phyloP scores from a whole-genome alignment of 2,113 vertebrate genomes.

The Amphilophus citrinellus region DNA sequence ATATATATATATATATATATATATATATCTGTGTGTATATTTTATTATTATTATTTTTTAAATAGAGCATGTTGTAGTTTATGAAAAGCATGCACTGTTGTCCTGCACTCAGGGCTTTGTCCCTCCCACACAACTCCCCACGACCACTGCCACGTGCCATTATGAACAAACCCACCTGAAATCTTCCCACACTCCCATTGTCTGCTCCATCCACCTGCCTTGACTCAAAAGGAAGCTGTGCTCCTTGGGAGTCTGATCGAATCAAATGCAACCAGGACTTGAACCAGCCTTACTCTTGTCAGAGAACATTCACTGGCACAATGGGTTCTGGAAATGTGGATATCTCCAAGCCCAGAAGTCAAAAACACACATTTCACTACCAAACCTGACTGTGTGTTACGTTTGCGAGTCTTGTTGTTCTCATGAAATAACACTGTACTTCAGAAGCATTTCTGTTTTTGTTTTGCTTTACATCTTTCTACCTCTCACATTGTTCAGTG shows the following conservation, averaged over 20 bases:
- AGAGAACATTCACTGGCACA: constrained; percentile 41
- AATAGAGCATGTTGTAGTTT: constrained; percentile 73
- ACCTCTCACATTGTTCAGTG: constrained; percentile 70
- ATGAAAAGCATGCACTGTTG: constrained; percentile 72
- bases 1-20: neutral
- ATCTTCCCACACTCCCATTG: constrained; percentile 51
- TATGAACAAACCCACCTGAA: constrained; percentile 38
- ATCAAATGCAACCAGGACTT: constrained; percentile 69
- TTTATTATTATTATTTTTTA: constrained; percentile 8
- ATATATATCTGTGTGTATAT: neutral
- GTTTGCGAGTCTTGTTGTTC: constrained; percentile 21
- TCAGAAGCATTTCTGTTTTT: constrained; percentile 32
- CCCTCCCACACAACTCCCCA: constrained; percentile 24
- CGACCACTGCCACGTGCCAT: constrained; percentile 40
- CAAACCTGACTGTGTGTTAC: constrained; percentile 56
- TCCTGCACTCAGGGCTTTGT: constrained; percentile 75
- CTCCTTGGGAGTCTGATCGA: constrained; percentile 43
- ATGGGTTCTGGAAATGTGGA: constrained; percentile 60
- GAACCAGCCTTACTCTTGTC: constrained; percentile 72
- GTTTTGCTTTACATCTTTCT: constrained; percentile 63
- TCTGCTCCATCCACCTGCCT: constrained; percentile 58
- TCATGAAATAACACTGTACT: constrained; percentile 19
- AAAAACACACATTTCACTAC: constrained; percentile 67
- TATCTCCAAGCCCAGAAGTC: constrained; percentile 68
- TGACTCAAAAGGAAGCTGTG: constrained; percentile 45